Conservation (phyloP, 2,113 vertebrate genomes). For the Ceratotherium simum region DNA sequence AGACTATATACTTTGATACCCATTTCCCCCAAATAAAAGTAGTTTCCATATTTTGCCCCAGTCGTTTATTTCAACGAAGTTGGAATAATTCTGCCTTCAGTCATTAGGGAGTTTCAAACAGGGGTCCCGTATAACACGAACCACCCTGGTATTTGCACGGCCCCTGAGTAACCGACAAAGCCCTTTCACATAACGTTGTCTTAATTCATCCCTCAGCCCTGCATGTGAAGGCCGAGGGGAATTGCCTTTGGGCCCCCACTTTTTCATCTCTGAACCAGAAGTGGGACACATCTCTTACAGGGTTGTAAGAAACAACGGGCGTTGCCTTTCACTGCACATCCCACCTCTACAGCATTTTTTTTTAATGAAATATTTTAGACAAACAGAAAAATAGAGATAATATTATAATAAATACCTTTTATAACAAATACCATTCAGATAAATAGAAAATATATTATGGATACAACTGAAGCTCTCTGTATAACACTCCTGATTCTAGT, state of each 20-base stretch:
- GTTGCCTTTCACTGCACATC: background rate
- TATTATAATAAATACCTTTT: background rate
- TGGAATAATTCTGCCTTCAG: background rate
- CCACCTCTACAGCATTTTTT: background rate
- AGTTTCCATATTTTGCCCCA: background rate
- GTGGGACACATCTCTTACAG: fast-evolving
- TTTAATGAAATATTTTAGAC: background rate
- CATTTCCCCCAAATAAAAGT: background rate
- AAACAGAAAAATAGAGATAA: conserved; percentile 29
- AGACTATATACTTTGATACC: background rate
- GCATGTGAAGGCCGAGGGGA: background rate
- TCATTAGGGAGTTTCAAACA: background rate
- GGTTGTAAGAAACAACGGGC: background rate
- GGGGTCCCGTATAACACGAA: background rate
- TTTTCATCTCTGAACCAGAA: background rate
- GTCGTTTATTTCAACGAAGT: background rate
- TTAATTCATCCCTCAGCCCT: too few relatives aligned
- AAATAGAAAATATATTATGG: background rate
- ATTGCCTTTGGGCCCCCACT: background rate
- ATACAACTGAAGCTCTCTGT: background rate
- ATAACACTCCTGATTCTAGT: background rate
- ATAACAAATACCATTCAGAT: background rate
- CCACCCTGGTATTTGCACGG: background rate
- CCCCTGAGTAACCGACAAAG: background rate
- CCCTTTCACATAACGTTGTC: background rate